Conservation (phyloP, 2,797 vertebrate genomes). For the Acanthiza pusilla region DNA sequence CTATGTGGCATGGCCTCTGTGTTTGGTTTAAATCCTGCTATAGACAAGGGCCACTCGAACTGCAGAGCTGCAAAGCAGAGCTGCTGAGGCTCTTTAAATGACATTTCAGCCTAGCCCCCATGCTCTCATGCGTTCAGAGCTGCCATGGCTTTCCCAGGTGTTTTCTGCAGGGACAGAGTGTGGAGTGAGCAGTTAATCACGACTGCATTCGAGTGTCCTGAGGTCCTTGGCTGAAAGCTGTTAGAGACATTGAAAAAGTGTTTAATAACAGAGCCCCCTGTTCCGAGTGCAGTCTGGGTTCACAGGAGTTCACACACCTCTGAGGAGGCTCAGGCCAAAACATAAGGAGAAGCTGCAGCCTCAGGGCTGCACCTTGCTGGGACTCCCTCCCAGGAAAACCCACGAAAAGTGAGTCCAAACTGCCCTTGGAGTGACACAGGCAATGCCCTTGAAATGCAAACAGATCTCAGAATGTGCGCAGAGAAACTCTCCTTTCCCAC, state of each 20-base stretch:
- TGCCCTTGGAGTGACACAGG: no score
- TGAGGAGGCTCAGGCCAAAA: background rate
- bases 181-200: background rate
- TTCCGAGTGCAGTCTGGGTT: background rate
- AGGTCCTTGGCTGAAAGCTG: slow-evolving; percentile 6
- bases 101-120: background rate
- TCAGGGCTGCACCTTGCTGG: background rate
- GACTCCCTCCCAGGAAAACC: background rate
- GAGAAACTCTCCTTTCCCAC: background rate
- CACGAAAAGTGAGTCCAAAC: rapidly evolving
- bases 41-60: background rate
- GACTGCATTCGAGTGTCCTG: background rate
- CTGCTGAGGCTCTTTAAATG: background rate
- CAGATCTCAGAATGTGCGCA: background rate
- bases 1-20: no score
- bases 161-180: slow-evolving; percentile 15
- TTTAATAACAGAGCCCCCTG: slow-evolving; percentile 32
- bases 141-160: slow-evolving; percentile 35
- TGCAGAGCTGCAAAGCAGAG: background rate
- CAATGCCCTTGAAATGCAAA: rapidly evolving
- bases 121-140: background rate
- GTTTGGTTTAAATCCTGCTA: background rate
- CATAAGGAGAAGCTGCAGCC: rapidly evolving
- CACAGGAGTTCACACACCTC: background rate
- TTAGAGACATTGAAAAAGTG: slow-evolving; percentile 20